Evolutionary conservation across 2,888 invertebrate genomes (phyloP).

Genomic region (Drosophila dives): DNA sequence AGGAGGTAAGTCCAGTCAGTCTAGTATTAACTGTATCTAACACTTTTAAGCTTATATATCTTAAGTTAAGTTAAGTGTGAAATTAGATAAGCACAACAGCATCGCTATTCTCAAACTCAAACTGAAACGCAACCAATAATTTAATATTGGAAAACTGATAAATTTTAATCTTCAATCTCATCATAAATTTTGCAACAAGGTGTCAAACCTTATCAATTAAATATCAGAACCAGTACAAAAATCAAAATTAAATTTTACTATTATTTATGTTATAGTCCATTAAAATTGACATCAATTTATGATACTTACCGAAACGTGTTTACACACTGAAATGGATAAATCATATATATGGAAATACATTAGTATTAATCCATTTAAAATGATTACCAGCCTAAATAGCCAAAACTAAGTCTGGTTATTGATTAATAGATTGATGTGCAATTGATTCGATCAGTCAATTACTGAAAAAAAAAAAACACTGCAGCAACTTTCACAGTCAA

Average conservation of each 20-base stretch:
- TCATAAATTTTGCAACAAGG: not conserved
- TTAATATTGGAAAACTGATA: not conserved
- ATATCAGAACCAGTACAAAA: too few species aligned
- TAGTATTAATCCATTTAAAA: not conserved
- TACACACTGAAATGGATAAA: not conserved
- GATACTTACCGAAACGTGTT: not conserved
- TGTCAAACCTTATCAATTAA: not conserved
- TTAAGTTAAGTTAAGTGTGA: too few species aligned
- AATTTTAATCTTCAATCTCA: too few species aligned
- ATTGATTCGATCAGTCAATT: not conserved
- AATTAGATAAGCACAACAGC: too few species aligned
- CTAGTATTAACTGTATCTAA: too few species aligned
- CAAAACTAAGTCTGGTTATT: not conserved
- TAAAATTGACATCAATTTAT: not conserved
- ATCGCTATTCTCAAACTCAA: too few species aligned
- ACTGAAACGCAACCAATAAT: not conserved
- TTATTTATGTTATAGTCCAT: not conserved
- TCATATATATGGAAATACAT: not conserved
- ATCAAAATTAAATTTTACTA: too few species aligned
- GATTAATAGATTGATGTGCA: not conserved
- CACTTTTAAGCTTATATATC: too few species aligned
- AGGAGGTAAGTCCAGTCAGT: slow-evolving; percentile 76
- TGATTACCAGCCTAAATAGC: not conserved
- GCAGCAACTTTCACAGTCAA: not conserved
- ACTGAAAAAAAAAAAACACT: not conserved